phyloP scores from a whole-genome alignment of 2,797 vertebrate species.

The Oreochromis grahami region DNA sequence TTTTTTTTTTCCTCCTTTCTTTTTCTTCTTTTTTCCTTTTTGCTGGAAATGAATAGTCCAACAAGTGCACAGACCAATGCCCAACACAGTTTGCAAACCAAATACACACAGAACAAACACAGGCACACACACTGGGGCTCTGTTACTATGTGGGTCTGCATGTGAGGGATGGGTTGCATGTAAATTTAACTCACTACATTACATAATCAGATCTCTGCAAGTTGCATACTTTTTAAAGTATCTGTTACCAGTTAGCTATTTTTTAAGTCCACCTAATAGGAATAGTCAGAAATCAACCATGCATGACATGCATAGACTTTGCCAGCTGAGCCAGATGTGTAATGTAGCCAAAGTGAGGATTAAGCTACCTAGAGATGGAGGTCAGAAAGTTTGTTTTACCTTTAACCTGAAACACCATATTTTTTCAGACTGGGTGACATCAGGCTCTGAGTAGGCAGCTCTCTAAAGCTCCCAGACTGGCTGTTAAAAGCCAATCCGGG shows the following conservation, averaged over 20 bases:
- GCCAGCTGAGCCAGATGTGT: not conserved
- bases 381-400: conserved; percentile 18
- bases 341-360: not conserved
- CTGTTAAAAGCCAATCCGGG: conserved; percentile 38
- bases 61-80: not conserved
- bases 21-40: not conserved
- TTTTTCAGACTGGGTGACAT: conserved; percentile 32
- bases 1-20: not conserved
- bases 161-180: not conserved
- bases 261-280: not conserved
- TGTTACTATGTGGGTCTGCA: not conserved
- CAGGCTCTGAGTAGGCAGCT: conserved; percentile 12
- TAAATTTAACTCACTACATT: conserved; percentile 30
- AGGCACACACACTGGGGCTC: not conserved
- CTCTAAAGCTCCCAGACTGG: conserved; percentile 33
- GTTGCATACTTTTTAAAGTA: conserved; percentile 13
- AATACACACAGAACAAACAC: not conserved
- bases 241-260: conserved; percentile 4
- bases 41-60: not conserved
- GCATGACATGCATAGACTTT: not conserved
- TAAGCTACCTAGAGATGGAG: not conserved
- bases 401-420: conserved; percentile 31
- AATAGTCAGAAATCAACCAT: not conserved
- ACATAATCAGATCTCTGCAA: conserved; percentile 18
- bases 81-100: not conserved